Evolutionary conservation across 2,113 vertebrate species (phyloP).

Genomic region (Rhinoderma darwinii): DNA sequence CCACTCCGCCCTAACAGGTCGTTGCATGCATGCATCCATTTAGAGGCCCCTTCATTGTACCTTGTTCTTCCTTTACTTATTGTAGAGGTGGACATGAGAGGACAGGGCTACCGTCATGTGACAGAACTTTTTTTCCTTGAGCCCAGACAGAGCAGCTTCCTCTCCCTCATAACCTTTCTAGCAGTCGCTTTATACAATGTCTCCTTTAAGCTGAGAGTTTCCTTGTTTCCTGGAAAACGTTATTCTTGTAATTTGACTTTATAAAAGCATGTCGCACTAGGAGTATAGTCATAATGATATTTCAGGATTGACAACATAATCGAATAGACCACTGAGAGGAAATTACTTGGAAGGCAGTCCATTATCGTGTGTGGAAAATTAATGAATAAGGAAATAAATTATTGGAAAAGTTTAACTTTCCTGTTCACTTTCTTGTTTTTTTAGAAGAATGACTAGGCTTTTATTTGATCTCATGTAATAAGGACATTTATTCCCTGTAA

Average conservation of each 20-base stretch:
- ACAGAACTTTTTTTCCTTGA: not conserved
- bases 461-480: too few relatives aligned
- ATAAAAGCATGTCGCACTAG: not conserved
- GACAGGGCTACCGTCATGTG: not conserved
- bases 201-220: not conserved
- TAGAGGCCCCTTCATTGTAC: not conserved
- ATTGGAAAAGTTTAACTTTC: too few relatives aligned
- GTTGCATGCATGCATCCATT: not conserved
- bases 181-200: not conserved
- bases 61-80: not conserved
- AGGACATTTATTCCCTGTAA: too few relatives aligned
- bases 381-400: too few relatives aligned
- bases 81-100: not conserved
- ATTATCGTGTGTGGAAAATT: not conserved
- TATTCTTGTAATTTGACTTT: not conserved
- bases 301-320: not conserved
- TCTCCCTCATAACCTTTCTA: too few relatives aligned
- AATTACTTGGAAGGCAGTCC: not conserved
- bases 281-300: not conserved
- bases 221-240: not conserved
- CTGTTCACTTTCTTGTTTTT: too few relatives aligned
- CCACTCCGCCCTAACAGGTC: not conserved
- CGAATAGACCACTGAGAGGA: not conserved
- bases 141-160: too few relatives aligned
- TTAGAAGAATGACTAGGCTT: too few relatives aligned